Evolutionary conservation across 2,888 invertebrate genomes (phyloP), one percentile per base, ranked within the genome.

Genomic region (Ceriagrion tenellum): DNA sequence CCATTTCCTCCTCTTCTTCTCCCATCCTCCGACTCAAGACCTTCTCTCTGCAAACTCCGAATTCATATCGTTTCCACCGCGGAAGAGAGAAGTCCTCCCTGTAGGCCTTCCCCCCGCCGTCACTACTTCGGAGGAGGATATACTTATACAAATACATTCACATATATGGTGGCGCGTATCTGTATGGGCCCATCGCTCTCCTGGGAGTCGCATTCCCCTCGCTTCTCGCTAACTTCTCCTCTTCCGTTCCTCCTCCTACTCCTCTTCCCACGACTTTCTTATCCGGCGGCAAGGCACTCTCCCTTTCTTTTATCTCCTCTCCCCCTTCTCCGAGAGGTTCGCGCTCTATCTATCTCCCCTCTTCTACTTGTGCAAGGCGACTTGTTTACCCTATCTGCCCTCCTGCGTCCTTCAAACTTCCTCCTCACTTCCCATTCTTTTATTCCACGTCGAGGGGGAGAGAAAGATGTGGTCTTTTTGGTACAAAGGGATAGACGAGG

Each of bases 1-100:
- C 40, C 35, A 0, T 88, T 47, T 47, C 40, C 88, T 47, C 88
- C 23, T 47, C 88, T n/a, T 81, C 81, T 47, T n/a, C n/a, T n/a
- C n/a, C 23, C 88, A 16, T 40, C 26, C 40, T 88, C 47, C 47
- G 47, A 2, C 88, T 35, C 30, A 81, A 81, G n/a, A 88, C 88
- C 88, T 88, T 40, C 40, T 40, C 88, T 88, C 18, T 88, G 88
- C 88, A 88, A 88, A 88, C 88, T 88, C 40, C 20, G 20, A 88
- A 88, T 47, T 88, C 88, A 88, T 88, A 88, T 88, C 88, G 88
- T 47, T 47, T 88, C 88, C 47, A 40, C 18, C 35, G 88, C 40
- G 88, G 40, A 35, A 47, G 47, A 40, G 88, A 6, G 88, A 12
- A 88, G 88, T 18, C 26, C 1, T 35, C 88, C 16, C 69, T 26